phyloP scores from a whole-genome alignment of 1,140 invertebrate genomes.

The Heliconius melpomene region DNA sequence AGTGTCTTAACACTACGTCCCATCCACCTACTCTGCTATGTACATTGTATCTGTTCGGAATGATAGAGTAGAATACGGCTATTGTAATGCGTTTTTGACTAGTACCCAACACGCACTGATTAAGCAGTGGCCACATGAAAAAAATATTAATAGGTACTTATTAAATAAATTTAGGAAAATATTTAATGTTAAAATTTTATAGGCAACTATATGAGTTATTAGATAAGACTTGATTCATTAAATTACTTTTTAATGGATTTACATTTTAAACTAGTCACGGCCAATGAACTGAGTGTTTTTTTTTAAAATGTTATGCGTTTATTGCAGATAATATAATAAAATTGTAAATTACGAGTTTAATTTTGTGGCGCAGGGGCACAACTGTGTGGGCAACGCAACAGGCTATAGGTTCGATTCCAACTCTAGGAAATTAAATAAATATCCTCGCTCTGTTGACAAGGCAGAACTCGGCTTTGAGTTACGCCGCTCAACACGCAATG shows the following conservation, averaged over 20 bases:
- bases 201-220: background rate
- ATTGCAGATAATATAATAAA: background rate
- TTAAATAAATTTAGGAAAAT: background rate
- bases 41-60: too few relatives aligned
- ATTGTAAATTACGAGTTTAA: background rate
- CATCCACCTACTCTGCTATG: too few relatives aligned
- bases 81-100: too few relatives aligned
- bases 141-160: background rate
- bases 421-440: too few relatives aligned
- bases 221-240: background rate
- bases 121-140: background rate
- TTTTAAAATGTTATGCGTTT: background rate
- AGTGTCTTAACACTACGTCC: too few relatives aligned
- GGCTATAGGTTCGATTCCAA: too few relatives aligned
- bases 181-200: background rate
- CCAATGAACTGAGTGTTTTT: background rate
- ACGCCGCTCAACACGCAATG: too few relatives aligned
- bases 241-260: background rate
- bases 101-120: too few relatives aligned
- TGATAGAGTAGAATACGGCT: too few relatives aligned
- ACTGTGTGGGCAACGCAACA: too few relatives aligned
- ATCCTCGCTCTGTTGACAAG: too few relatives aligned
- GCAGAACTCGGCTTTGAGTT: too few relatives aligned
- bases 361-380: background rate
- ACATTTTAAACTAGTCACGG: background rate